These are phyloP conservation scores for Pseudomyrmex cubaensis DNA, from an alignment of 1,140 invertebrate species.

Conservation along the genomic window DNA sequence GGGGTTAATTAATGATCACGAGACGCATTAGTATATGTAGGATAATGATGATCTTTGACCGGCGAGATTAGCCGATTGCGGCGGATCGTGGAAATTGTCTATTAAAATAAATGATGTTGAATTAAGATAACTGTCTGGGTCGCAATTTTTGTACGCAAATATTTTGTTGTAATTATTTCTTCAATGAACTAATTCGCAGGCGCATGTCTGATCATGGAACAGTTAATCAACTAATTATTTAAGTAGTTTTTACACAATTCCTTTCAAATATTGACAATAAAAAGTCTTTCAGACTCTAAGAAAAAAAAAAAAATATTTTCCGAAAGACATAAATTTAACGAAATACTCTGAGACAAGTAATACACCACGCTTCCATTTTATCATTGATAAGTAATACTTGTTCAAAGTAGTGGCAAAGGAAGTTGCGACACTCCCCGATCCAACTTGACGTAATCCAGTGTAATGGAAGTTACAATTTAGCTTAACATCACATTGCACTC, in stretches of 20 bases:
- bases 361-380: not conserved
- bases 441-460: conserved; percentile 46
- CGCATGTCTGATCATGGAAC: too few species aligned
- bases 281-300: too few species aligned
- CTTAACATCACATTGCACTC: conserved; percentile 38
- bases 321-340: conserved; percentile 10
- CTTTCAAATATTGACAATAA: not conserved
- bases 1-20: conserved; percentile 41
- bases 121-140: not conserved
- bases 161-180: too few species aligned
- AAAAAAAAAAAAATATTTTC: not conserved
- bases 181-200: too few species aligned
- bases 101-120: not conserved
- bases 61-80: conserved; percentile 10
- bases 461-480: conserved; percentile 51
- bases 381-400: conserved; percentile 26
- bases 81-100: not conserved
- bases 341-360: not conserved
- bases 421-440: conserved; percentile 26
- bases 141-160: not conserved
- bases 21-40: not conserved
- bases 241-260: too few species aligned
- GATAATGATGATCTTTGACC: not conserved
- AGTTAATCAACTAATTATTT: too few species aligned
- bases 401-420: conserved; percentile 1